A percentile compares a stretch with the other conserved stretches of the same genome.
Conservation (phyloP, 2,888 invertebrate genomes). For the Serripes groenlandicus region DNA sequence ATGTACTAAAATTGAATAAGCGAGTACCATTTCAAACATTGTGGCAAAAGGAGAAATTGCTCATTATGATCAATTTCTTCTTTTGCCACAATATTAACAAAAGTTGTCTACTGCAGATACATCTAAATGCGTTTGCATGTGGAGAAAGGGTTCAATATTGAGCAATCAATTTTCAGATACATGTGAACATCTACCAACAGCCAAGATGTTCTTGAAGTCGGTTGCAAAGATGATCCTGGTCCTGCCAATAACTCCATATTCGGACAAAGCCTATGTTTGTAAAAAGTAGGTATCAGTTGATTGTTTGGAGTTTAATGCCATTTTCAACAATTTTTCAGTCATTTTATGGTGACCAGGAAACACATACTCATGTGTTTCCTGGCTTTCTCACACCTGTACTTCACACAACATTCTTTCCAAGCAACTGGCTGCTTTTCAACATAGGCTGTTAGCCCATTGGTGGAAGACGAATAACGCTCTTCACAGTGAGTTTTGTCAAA, state of each 20-base stretch:
- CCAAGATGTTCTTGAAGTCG: neutral
- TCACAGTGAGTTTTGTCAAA: no score
- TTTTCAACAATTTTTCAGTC: no score
- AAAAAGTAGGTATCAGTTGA: neutral
- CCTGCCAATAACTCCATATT: neutral
- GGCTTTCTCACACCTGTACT: no score
- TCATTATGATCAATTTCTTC: neutral
- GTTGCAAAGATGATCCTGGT: neutral
- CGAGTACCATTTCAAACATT: no score
- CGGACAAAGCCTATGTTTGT: slow-evolving; percentile 10
- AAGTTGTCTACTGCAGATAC: neutral
- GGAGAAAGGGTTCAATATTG: neutral
- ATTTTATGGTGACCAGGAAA: no score
- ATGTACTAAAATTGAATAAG: no score
- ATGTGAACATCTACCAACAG: neutral
- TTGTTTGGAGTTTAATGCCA: neutral
- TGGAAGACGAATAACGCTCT: no score
- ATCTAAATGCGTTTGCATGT: no score
- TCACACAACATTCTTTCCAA: no score
- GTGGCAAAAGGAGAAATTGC: neutral
- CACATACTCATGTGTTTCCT: no score
- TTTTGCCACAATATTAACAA: neutral
- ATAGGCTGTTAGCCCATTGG: no score
- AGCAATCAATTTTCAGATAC: neutral
- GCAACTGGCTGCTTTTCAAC: no score